Evolutionary conservation across 2,888 invertebrate genomes (phyloP).

Genomic region (Mylabris sibirica): DNA sequence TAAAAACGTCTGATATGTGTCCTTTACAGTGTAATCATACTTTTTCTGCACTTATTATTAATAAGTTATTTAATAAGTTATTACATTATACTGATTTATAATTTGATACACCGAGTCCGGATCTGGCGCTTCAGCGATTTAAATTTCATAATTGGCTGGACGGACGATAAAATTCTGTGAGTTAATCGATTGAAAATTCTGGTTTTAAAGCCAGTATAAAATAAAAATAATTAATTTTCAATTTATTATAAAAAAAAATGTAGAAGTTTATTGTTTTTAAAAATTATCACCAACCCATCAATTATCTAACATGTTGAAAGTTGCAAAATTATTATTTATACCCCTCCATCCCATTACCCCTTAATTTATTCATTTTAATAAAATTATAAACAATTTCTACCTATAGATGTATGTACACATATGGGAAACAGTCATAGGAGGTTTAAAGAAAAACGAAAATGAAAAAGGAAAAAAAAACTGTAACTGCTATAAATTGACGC

Average conservation of each 20-base stretch:
- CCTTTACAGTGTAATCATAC: too few species aligned
- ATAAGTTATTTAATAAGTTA: too few species aligned
- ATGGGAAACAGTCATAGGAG: background rate
- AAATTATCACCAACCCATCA: background rate
- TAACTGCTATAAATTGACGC: constrained; percentile 24
- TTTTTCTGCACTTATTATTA: too few species aligned
- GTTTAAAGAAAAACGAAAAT: background rate
- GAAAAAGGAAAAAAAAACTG: constrained; percentile 14
- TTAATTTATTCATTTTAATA: background rate
- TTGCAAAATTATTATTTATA: background rate
- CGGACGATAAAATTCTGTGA: background rate
- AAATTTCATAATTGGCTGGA: background rate
- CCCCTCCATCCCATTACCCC: background rate
- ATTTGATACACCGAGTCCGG: background rate
- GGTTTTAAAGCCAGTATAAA: background rate
- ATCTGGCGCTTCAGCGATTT: background rate
- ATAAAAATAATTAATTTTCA: background rate
- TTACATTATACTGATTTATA: too few species aligned
- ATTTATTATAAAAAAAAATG: background rate
- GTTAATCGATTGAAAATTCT: background rate
- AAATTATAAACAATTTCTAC: background rate
- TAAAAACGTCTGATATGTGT: too few species aligned
- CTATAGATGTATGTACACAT: background rate
- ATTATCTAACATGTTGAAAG: background rate
- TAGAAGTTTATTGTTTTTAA: background rate